A percentile compares a stretch with the other conserved stretches of the same genome.
phyloP scores from a whole-genome alignment of 2,797 vertebrate genomes.

The Rhadinocentrus ornatus region DNA sequence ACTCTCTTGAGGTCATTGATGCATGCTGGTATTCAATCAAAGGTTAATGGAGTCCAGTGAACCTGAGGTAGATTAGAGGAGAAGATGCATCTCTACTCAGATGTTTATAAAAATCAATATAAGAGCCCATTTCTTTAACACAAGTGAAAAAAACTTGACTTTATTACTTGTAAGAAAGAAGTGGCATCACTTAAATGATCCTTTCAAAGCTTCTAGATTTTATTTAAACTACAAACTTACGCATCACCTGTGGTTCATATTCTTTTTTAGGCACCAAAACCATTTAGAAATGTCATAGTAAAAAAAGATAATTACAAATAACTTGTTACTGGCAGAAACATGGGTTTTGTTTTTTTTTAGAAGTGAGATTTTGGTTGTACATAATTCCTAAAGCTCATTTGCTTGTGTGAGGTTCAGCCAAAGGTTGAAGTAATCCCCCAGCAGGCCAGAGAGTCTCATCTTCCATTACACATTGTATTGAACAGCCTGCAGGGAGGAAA shows the following conservation, averaged over 20 bases:
- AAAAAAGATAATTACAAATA: conserved; percentile 10
- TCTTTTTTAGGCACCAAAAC: background rate
- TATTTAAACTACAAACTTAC: background rate
- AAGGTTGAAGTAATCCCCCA: conserved; percentile 69
- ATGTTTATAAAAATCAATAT: conserved; percentile 60
- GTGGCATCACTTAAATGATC: background rate
- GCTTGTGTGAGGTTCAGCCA: conserved; percentile 64
- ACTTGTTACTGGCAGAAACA: conserved; percentile 2
- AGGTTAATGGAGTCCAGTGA: conserved; percentile 55
- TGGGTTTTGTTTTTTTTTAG: conserved; percentile 25
- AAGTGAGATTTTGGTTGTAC: conserved; percentile 28
- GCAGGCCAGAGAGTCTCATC: conserved; percentile 65
- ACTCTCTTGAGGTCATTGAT: conserved; percentile 20
- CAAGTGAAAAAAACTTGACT: conserved; percentile 34
- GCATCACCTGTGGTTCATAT: background rate
- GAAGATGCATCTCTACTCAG: conserved; percentile 39
- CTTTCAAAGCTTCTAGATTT: background rate
- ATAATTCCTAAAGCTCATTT: conserved; percentile 41
- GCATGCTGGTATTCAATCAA: conserved; percentile 43
- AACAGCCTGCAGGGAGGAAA: conserved; percentile 61
- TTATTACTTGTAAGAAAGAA: conserved; percentile 3
- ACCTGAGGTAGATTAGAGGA: conserved; percentile 46
- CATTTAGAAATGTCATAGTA: conserved; percentile 3
- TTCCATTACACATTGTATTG: conserved; percentile 65
- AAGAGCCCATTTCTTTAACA: conserved; percentile 34